Percentiles rank a stretch among this genome's conserved stretches.
Evolutionary conservation across 2,888 invertebrate species (phyloP).

Genomic region (Cephus spinipes): DNA sequence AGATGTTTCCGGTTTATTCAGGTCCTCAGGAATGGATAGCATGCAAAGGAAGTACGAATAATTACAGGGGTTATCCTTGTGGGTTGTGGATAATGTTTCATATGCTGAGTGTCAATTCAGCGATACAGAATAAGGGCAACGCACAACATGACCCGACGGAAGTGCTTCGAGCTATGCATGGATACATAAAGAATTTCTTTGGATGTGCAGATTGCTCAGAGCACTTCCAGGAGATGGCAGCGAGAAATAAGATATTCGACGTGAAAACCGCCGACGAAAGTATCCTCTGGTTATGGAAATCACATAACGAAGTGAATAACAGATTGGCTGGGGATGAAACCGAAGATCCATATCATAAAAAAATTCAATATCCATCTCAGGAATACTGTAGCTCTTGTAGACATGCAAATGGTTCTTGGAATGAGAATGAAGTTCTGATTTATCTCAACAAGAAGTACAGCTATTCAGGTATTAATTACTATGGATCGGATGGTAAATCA

Average conservation of each 20-base stretch:
- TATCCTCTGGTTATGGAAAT: constrained; percentile 93
- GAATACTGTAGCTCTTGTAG: constrained; percentile 78
- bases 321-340: constrained; percentile 86
- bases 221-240: constrained; percentile 91
- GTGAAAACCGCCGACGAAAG: constrained; percentile 80
- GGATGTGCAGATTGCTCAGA: constrained; percentile 91
- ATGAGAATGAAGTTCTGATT: constrained; percentile 72
- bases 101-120: constrained; percentile 81
- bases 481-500: constrained; percentile 28
- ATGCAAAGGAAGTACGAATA: constrained; percentile 83
- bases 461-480: constrained; percentile 42
- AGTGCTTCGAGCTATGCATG: constrained; percentile 85
- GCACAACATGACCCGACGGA: constrained; percentile 70
- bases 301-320: constrained; percentile 93
- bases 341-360: constrained; percentile 91
- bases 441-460: constrained; percentile 73
- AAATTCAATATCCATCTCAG: constrained; percentile 86
- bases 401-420: constrained; percentile 72
- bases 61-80: constrained; percentile 90
- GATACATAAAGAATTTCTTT: constrained; percentile 92
- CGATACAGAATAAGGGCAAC: constrained; percentile 30
- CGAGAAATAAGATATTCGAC: constrained; percentile 75
- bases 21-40: constrained; percentile 75
- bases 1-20: constrained; percentile 71
- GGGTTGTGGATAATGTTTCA: constrained; percentile 97